A percentile compares a stretch with the other conserved stretches of the same genome.
Evolutionary conservation across 1,140 invertebrate genomes (phyloP).

Genomic region (Nixonia krombeini): DNA sequence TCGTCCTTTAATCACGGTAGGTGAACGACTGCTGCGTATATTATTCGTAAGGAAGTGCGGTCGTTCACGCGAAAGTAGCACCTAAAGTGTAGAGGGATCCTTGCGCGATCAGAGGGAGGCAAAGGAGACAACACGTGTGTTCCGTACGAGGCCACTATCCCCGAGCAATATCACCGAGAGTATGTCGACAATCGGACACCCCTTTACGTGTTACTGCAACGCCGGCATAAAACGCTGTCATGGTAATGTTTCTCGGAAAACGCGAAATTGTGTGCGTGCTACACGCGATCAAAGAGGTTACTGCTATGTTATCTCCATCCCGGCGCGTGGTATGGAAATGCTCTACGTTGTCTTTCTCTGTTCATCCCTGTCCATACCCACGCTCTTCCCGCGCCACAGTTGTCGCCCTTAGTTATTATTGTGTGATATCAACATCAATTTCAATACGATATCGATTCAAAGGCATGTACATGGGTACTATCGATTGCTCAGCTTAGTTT

Average conservation of each 20-base stretch:
- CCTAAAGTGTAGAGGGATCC: background rate
- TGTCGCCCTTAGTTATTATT: constrained; percentile 62
- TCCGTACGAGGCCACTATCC: constrained; percentile 24
- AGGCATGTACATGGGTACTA: too few species aligned
- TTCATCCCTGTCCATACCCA: too few species aligned
- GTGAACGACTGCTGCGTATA: too few species aligned
- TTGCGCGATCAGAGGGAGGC: background rate
- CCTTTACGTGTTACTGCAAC: constrained; percentile 35
- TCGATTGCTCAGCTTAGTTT: too few species aligned
- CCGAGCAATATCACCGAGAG: constrained; percentile 15
- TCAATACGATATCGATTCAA: constrained; percentile 41
- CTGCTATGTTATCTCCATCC: constrained; percentile 51
- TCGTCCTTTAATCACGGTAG: too few species aligned
- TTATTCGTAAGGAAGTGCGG: background rate
- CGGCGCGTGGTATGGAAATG: constrained; percentile 38
- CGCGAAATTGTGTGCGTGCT: constrained; percentile 55
- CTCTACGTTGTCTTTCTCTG: constrained; percentile 37
- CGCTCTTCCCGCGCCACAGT: too few species aligned
- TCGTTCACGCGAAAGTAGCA: background rate
- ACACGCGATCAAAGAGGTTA: constrained; percentile 55
- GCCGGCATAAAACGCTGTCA: constrained; percentile 47
- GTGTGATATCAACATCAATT: constrained; percentile 50
- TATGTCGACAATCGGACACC: constrained; percentile 41
- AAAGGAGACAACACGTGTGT: constrained; percentile 29
- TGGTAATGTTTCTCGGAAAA: constrained; percentile 55